Evolutionary conservation across 2,113 vertebrate genomes (phyloP).

Genomic region (Piprites chloris): DNA sequence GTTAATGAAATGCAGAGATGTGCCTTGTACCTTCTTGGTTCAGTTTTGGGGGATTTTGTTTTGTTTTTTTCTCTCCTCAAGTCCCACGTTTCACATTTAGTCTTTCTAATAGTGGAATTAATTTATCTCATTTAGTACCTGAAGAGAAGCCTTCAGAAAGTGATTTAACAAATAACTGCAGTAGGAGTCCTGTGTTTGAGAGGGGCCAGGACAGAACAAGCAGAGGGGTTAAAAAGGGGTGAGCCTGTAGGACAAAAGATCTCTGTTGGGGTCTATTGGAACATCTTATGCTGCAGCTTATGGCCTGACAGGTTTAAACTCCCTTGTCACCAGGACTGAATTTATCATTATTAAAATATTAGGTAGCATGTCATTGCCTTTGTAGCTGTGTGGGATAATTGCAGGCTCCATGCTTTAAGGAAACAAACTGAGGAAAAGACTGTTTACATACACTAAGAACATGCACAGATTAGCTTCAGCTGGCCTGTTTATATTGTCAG

Average conservation of each 20-base stretch:
- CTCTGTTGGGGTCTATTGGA: neutral
- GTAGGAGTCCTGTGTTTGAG: neutral
- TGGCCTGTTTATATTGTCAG: slow-evolving; percentile 65
- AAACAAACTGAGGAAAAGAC: slow-evolving; percentile 61
- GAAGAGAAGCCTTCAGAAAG: neutral
- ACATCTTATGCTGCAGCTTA: neutral
- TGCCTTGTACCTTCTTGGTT: neutral
- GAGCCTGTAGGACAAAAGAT: neutral
- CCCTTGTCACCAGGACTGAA: slow-evolving; percentile 49
- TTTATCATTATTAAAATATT: slow-evolving; percentile 61
- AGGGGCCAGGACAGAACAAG: neutral
- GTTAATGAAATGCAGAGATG: slow-evolving; percentile 50
- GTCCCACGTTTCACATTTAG: neutral
- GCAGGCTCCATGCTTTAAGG: slow-evolving; percentile 65
- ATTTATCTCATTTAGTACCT: neutral
- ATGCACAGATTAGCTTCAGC: slow-evolving; percentile 58
- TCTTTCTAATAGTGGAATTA: neutral
- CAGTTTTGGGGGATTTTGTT: neutral
- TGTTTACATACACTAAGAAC: slow-evolving; percentile 64
- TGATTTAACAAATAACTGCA: neutral
- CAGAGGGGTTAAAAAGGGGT: neutral
- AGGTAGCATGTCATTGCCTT: slow-evolving; percentile 66
- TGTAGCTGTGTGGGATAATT: slow-evolving; percentile 64
- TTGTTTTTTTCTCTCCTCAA: neutral
- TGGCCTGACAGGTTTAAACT: neutral